Conservation (phyloP, 35 echinoderm and acorn worm species). For the Nesometra sesokonis region DNA sequence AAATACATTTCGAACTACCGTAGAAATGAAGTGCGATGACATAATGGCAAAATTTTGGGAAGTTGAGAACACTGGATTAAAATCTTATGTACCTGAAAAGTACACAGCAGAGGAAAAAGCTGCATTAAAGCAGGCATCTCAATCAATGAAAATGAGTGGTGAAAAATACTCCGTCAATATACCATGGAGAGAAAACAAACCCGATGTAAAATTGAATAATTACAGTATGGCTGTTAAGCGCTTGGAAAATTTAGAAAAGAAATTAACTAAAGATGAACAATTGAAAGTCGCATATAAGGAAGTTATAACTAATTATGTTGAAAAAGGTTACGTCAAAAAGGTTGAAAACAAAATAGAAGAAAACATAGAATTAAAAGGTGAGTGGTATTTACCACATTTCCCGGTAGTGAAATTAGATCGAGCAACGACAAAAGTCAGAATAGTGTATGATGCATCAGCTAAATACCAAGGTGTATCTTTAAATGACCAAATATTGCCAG, state of each 20-base stretch:
- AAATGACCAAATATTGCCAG: slow-evolving; percentile 24
- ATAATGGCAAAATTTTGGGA: slow-evolving; percentile 34
- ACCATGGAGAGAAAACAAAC: background rate
- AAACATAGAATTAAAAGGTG: background rate
- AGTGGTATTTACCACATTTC: slow-evolving; percentile 37
- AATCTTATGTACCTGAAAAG: background rate
- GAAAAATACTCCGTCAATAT: background rate
- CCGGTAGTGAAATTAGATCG: slow-evolving; percentile 20
- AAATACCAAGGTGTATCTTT: background rate
- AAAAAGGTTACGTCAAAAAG: slow-evolving; percentile 19
- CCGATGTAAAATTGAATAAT: background rate
- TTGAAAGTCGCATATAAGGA: slow-evolving; percentile 8
- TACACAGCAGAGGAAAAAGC: background rate
- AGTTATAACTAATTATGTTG: slow-evolving; percentile 7
- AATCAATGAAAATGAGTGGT: background rate
- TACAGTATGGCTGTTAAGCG: background rate
- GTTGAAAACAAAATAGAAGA: background rate
- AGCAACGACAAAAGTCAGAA: slow-evolving; percentile 26
- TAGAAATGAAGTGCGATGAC: background rate
- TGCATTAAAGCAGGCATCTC: background rate
- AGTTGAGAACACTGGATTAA: slow-evolving; percentile 7
- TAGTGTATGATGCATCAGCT: slow-evolving; percentile 25
- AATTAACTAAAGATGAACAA: background rate
- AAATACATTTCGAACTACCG: background rate
- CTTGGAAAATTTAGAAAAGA: slow-evolving; percentile 11